Conservation (phyloP, 2,113 vertebrate species). For the Stictonetta naevosa region DNA sequence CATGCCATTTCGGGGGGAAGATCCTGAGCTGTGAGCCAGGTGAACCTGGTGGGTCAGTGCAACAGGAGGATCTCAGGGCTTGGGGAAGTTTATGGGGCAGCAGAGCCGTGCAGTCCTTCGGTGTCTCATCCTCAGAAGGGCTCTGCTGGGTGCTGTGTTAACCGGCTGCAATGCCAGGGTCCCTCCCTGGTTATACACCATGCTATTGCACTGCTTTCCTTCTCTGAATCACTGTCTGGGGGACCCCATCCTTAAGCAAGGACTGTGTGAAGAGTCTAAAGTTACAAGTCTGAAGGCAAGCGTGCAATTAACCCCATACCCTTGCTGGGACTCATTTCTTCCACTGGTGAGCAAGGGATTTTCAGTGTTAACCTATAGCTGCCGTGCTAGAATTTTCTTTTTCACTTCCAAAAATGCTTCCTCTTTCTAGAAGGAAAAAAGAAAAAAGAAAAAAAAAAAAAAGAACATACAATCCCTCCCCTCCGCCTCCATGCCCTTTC, state of each 20-base stretch:
- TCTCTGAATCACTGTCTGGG: not conserved
- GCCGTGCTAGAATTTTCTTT: constrained; percentile 11
- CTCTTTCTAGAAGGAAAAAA: not conserved
- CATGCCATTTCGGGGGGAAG: not conserved
- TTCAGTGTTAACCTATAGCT: not conserved
- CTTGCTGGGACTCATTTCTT: not conserved
- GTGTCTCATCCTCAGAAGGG: not conserved
- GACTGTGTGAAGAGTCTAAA: not conserved
- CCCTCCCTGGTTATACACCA: not conserved
- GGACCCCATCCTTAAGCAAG: not conserved
- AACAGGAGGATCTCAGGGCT: not conserved
- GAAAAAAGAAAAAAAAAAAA: no score
- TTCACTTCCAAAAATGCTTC: not conserved
- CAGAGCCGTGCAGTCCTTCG: not conserved
- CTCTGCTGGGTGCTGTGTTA: not conserved
- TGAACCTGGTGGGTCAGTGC: not conserved
- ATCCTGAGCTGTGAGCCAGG: not conserved
- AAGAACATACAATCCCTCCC: not conserved
- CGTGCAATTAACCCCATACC: not conserved
- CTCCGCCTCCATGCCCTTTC: not conserved
- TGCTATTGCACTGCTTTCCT: not conserved
- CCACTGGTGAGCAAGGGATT: not conserved
- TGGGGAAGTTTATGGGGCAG: not conserved
- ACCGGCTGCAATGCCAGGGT: not conserved
- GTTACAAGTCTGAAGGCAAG: not conserved